A percentile compares a stretch with the other conserved stretches of the same genome.
phyloP scores from a whole-genome alignment of 2,797 vertebrate genomes.

The Centroberyx gerrardi region DNA sequence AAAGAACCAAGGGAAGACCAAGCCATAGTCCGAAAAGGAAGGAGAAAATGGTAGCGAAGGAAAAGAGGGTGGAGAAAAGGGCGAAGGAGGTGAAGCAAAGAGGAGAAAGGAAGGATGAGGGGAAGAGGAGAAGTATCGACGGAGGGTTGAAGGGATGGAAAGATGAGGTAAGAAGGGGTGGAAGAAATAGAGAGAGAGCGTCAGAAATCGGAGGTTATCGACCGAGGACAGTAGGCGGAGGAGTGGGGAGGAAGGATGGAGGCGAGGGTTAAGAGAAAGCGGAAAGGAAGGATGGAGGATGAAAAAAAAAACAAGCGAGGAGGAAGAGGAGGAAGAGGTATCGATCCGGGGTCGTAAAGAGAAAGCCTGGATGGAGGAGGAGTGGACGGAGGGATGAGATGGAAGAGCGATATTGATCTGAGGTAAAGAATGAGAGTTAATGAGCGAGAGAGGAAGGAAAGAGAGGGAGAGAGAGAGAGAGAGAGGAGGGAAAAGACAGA shows the following conservation, averaged over 20 bases:
- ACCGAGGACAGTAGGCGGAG: constrained; percentile 11
- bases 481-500: not conserved
- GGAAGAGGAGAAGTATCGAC: constrained; percentile 4
- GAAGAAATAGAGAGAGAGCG: no score
- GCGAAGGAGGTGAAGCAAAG: not conserved
- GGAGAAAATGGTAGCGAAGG: no score
- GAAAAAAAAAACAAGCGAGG: not conserved
- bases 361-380: constrained; percentile 34
- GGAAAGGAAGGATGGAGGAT: constrained; percentile 4
- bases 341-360: constrained; percentile 54
- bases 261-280: not conserved
- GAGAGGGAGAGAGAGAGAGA: not conserved
- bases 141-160: not conserved
- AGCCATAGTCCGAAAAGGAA: not conserved
- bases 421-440: constrained; percentile 60
- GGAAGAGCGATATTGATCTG: constrained; percentile 66
- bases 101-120: not conserved
- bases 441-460: constrained; percentile 17
- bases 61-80: not conserved
- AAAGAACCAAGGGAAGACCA: not conserved
- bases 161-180: constrained; percentile 34
- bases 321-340: constrained; percentile 35
- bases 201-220: constrained; percentile 1
- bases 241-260: constrained; percentile 11
- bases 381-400: constrained; percentile 43